Percentiles rank a stretch among this genome's conserved stretches.
These are phyloP conservation scores for Hucho hucho DNA, from an alignment of 2,113 vertebrate genomes.

Conservation along the genomic window DNA sequence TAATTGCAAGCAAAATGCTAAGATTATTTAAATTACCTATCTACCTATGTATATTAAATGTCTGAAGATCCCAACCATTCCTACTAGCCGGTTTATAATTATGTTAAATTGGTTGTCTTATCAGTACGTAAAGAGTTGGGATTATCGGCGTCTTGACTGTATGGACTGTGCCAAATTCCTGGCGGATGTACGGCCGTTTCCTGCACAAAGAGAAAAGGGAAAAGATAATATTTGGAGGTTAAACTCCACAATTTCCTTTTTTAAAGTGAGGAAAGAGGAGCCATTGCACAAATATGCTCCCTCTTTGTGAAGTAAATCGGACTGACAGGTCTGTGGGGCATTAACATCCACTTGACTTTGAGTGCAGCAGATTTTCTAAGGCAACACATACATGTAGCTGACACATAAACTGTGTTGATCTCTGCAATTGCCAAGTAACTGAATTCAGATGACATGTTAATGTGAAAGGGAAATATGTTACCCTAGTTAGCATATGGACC, in stretches of 20 bases:
- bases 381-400: conserved; percentile 73
- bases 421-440: conserved; percentile 72
- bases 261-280: conserved; percentile 70
- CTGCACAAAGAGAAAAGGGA: conserved; percentile 64
- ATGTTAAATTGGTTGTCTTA: conserved; percentile 80
- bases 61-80: conserved; percentile 75
- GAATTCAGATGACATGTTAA: conserved; percentile 81
- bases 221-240: conserved; percentile 75
- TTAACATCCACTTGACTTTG: conserved; percentile 80
- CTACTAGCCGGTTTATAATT: conserved; percentile 77
- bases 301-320: conserved; percentile 72
- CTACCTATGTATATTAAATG: conserved; percentile 68
- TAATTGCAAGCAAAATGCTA: conserved; percentile 73
- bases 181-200: conserved; percentile 63
- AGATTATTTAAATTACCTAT: conserved; percentile 71
- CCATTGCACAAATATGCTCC: conserved; percentile 59
- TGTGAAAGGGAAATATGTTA: conserved; percentile 68
- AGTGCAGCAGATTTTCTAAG: conserved; percentile 69
- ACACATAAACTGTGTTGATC: conserved; percentile 72
- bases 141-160: conserved; percentile 73
- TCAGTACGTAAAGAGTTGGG: conserved; percentile 76
- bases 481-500: conserved; percentile 78
- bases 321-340: conserved; percentile 66
- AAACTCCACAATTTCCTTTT: conserved; percentile 76
- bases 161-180: conserved; percentile 66